Evolutionary conservation across 2,888 invertebrate genomes (phyloP).

Genomic region (Gymnocheta viridis): DNA sequence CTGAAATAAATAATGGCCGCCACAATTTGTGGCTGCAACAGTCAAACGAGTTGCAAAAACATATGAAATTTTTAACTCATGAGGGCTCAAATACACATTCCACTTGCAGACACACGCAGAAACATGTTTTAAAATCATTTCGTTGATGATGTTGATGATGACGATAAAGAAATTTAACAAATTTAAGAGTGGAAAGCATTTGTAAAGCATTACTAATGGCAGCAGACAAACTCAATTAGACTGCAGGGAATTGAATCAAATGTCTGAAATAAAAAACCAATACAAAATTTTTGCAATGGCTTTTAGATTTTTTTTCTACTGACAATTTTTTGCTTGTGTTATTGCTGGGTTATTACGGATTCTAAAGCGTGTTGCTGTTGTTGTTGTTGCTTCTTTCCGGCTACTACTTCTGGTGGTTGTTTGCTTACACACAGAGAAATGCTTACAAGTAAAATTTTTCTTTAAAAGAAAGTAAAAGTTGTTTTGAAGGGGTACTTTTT

Average conservation of each 20-base stretch:
- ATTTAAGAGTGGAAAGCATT: constrained; percentile 45
- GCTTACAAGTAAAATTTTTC: neutral
- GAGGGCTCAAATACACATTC: constrained; percentile 69
- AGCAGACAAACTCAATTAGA: constrained; percentile 73
- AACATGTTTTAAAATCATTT: constrained; percentile 45
- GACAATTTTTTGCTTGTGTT: neutral
- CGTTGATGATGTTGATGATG: constrained; percentile 47
- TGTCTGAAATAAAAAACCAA: constrained; percentile 54
- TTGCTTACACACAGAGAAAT: constrained; percentile 22
- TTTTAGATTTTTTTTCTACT: constrained; percentile 48
- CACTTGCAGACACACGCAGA: constrained; percentile 69
- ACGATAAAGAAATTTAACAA: constrained; percentile 70
- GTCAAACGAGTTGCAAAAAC: constrained; percentile 71
- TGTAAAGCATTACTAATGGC: constrained; percentile 69
- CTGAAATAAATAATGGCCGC: constrained; percentile 39
- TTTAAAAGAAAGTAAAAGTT: constrained; percentile 41
- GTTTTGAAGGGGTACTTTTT: neutral
- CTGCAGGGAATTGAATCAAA: constrained; percentile 71
- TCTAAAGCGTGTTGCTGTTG: constrained; percentile 12
- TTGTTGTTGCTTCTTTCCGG: constrained; percentile 3
- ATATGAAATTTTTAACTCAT: constrained; percentile 68
- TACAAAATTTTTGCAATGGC: constrained; percentile 27
- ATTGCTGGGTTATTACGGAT: constrained; percentile 12
- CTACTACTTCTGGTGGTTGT: constrained; percentile 14
- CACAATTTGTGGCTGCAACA: constrained; percentile 60